Evolutionary conservation across 2,797 vertebrate genomes (phyloP), one percentile per base, ranked within the genome.

Genomic region (Austrolebias charrua): DNA sequence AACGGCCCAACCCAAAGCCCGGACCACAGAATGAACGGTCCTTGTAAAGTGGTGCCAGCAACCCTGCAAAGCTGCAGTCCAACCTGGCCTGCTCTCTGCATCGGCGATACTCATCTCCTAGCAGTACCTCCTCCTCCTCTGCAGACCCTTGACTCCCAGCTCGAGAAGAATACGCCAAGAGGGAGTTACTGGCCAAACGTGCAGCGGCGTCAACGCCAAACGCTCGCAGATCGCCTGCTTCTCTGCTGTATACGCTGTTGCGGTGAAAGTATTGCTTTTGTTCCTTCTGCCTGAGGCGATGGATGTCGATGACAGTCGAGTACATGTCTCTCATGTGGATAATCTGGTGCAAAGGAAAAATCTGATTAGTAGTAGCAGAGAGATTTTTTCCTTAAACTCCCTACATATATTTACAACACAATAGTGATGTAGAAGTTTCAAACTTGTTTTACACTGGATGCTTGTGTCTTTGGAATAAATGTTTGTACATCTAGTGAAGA

Each of bases 271-370:
- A 78, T 16, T 93, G 94, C 71, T 94, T 97, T 28, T 95, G 94
- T 74, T 98, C 96, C 58, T 89, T 94, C 81, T 95, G 86, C 71
- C 95, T 91, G 68, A 96, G 91, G 3, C 94, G 94, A 70, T 99
- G 97, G 86, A 98, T 95, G 88, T 99, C 98, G 28, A 99, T 98
- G 82, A 99, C 97, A 0, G 97, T 98, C 61, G 98, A 98, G 80
- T 99, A 99, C 92, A 99, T 98, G 89, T 99, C 98, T 83, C 96
- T 91, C 97, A 99, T 98, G 79, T 98, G 97, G 85, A 99, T 98
- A 51, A 98, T 95, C 91, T 91, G 60, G 28, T 11, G 56, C 35
- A 63, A 33, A 69, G 3, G 8, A 64, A 14, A 40, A 61, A 52
- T 49, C 4, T 7, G 38, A 43, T 66, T 5, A 52, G 29, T 15